These are phyloP conservation scores for Cavia aperea DNA, from an alignment of 2,113 vertebrate species.

Conservation along the genomic window DNA sequence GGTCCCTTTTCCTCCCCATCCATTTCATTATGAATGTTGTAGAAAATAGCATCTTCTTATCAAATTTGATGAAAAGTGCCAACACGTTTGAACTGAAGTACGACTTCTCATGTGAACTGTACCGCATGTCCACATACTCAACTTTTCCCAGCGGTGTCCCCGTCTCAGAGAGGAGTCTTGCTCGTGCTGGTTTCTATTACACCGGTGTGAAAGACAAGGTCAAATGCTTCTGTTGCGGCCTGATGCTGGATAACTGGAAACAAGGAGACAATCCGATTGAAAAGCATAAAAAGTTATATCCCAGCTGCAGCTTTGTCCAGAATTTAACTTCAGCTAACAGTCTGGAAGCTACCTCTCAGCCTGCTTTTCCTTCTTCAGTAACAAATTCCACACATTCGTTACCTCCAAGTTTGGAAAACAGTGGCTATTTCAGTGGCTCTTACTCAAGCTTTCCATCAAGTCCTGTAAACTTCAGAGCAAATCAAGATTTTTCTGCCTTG, in stretches of 20 bases:
- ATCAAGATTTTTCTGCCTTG: conserved; percentile 82
- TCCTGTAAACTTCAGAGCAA: conserved; percentile 78
- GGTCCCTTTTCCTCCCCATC: conserved; percentile 74
- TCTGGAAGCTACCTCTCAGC: conserved; percentile 79
- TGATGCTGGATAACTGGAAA: conserved; percentile 91
- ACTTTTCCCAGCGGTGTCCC: conserved; percentile 79
- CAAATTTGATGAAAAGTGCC: conserved; percentile 80
- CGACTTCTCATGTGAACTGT: conserved; percentile 92
- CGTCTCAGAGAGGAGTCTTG: conserved; percentile 89
- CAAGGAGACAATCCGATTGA: conserved; percentile 88
- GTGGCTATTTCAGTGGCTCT: conserved; percentile 82
- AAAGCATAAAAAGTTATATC: conserved; percentile 87
- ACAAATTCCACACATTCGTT: conserved; percentile 67
- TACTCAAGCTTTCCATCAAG: conserved; percentile 83
- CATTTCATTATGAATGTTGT: conserved; percentile 83
- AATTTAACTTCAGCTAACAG: conserved; percentile 76
- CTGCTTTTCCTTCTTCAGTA: conserved; percentile 78
- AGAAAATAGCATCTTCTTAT: conserved; percentile 81
- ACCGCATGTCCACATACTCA: conserved; percentile 91
- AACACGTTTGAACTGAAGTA: conserved; percentile 84
- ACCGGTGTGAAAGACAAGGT: conserved; percentile 89
- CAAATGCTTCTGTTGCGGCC: conserved; percentile 90
- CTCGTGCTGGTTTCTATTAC: conserved; percentile 95
- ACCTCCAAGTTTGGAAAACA: conserved; percentile 77
- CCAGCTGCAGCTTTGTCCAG: conserved; percentile 90